These are phyloP conservation scores for Phataginus tetradactyla DNA, from an alignment of 2,797 vertebrate species.

Conservation along the genomic window DNA sequence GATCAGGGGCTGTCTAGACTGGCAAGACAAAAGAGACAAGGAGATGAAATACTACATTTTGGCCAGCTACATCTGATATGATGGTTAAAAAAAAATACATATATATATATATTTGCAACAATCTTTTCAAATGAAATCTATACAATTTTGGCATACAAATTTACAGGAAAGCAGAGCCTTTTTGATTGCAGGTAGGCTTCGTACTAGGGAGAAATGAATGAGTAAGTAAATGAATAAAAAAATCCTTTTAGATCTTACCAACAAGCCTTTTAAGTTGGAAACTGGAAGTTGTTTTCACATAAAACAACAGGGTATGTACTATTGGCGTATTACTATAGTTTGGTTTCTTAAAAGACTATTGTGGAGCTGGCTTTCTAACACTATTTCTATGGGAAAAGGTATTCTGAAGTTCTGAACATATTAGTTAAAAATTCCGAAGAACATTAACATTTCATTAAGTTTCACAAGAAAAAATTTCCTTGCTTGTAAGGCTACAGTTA, in stretches of 20 bases:
- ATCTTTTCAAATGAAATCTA: conserved; percentile 37
- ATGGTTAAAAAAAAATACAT: not conserved
- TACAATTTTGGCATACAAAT: not conserved
- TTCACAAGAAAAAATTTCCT: not conserved
- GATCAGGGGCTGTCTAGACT: not conserved
- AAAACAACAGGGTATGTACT: not conserved
- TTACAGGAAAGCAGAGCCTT: not conserved
- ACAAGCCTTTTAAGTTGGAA: not conserved
- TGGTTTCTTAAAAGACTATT: conserved; percentile 6
- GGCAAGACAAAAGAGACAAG: not conserved
- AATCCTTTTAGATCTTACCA: conserved; percentile 13
- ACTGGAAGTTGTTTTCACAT: not conserved
- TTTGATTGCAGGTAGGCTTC: not conserved
- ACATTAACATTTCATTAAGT: not conserved
- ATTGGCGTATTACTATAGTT: not conserved
- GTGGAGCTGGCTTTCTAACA: not conserved
- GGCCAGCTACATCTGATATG: conserved; percentile 9
- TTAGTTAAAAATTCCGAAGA: conserved; percentile 12
- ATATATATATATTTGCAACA: not conserved
- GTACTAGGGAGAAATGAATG: not conserved
- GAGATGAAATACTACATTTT: not conserved
- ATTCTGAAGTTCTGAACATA: conserved; percentile 25
- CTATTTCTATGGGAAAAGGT: not conserved
- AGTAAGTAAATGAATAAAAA: not conserved
- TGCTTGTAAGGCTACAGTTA: not conserved